Conservation (phyloP, 2,113 vertebrate genomes). For the Lophotis ruficrista region DNA sequence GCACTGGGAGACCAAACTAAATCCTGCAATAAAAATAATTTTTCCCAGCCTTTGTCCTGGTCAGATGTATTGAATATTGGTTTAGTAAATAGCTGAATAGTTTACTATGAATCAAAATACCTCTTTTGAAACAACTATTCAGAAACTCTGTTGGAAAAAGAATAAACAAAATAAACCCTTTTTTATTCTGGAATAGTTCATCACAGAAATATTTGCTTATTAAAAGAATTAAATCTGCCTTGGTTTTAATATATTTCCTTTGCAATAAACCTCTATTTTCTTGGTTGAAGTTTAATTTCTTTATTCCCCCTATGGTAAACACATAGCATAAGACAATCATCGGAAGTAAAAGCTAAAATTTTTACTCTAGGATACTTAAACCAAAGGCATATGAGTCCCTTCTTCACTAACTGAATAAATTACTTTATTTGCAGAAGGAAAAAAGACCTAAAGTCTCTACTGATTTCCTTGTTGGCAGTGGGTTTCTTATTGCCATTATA, state of each 20-base stretch:
- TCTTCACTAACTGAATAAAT: background rate
- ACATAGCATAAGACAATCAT: background rate
- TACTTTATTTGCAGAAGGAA: background rate
- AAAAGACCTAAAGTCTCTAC: background rate
- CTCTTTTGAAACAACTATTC: background rate
- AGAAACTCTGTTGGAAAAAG: background rate
- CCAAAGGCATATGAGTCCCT: background rate
- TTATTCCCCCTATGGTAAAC: accelerated
- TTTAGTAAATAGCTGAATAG: background rate
- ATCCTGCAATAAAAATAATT: background rate
- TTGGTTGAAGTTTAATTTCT: background rate
- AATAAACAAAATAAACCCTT: background rate
- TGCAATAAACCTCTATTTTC: background rate
- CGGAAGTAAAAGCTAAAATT: background rate
- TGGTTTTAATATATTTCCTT: background rate
- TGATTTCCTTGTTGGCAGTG: background rate
- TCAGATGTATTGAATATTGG: background rate
- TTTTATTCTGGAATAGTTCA: background rate
- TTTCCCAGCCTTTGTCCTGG: background rate
- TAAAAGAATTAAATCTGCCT: background rate
- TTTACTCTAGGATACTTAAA: background rate
- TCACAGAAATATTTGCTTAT: background rate
- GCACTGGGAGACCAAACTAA: background rate
- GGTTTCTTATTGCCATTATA: background rate
- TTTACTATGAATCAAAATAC: background rate